Evolutionary conservation across 2,797 vertebrate species (phyloP).

Genomic region (Picus viridis): DNA sequence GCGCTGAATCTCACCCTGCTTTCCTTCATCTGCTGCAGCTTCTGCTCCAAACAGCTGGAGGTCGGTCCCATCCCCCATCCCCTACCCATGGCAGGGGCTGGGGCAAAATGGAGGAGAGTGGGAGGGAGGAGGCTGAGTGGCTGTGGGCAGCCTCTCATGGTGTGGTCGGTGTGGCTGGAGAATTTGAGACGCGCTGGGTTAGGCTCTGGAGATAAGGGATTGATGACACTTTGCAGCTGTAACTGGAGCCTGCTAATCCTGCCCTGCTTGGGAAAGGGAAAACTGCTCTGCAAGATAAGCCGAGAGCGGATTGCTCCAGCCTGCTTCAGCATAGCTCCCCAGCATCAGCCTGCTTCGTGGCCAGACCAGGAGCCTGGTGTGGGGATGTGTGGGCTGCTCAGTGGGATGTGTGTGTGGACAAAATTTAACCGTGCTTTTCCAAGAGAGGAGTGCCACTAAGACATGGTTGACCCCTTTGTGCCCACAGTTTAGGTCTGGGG

Average conservation of each 20-base stretch:
- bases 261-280: constrained; percentile 47
- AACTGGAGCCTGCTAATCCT: constrained; percentile 64
- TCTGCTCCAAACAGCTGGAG: background rate
- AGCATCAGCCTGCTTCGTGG: background rate
- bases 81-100: background rate
- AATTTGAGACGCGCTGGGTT: background rate
- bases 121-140: background rate
- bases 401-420: background rate
- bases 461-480: background rate
- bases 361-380: background rate
- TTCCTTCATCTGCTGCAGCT: background rate
- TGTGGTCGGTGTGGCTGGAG: background rate
- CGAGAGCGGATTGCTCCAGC: constrained; percentile 14
- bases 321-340: background rate
- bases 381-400: background rate
- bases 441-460: background rate
- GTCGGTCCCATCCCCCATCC: background rate
- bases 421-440: background rate
- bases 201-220: constrained; percentile 33
- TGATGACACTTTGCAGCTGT: constrained; percentile 49
- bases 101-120: background rate
- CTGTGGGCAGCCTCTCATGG: accelerated
- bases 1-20: background rate
- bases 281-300: constrained; percentile 55
- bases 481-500: background rate